Conservation (phyloP, 2,113 vertebrate species). For the Euleptes europaea region DNA sequence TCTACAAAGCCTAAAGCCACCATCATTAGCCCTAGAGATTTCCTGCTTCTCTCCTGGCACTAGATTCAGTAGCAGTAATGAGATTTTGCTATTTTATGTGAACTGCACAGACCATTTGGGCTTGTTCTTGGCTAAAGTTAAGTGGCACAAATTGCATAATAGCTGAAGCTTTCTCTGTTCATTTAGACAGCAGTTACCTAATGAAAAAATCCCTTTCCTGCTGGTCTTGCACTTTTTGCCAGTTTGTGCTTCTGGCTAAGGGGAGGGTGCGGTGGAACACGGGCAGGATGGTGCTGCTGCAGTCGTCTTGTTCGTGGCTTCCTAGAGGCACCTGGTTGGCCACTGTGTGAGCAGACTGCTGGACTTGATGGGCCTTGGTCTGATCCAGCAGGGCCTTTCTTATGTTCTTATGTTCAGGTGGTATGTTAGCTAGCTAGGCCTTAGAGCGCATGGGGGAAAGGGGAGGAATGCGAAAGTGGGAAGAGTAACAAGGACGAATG, state of each 20-base stretch:
- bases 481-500: not conserved
- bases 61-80: not conserved
- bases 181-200: too few relatives aligned
- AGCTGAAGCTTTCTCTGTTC: not conserved
- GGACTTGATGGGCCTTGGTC: too few relatives aligned
- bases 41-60: not conserved
- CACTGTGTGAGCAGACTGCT: too few relatives aligned
- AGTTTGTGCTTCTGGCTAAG: not conserved
- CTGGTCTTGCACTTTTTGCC: not conserved
- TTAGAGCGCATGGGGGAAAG: not conserved
- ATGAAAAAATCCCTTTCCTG: not conserved
- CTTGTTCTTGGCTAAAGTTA: not conserved
- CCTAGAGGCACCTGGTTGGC: too few relatives aligned
- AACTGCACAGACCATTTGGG: not conserved
- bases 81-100: not conserved
- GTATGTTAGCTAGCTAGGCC: not conserved
- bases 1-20: not conserved
- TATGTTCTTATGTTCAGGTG: too few relatives aligned
- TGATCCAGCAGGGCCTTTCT: too few relatives aligned
- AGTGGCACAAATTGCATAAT: not conserved
- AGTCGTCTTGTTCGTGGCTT: too few relatives aligned
- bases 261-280: not conserved
- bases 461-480: not conserved
- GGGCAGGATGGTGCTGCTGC: too few relatives aligned
- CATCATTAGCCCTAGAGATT: accelerated